Evolutionary conservation across 2,113 vertebrate genomes (phyloP).

Genomic region (Conger conger): DNA sequence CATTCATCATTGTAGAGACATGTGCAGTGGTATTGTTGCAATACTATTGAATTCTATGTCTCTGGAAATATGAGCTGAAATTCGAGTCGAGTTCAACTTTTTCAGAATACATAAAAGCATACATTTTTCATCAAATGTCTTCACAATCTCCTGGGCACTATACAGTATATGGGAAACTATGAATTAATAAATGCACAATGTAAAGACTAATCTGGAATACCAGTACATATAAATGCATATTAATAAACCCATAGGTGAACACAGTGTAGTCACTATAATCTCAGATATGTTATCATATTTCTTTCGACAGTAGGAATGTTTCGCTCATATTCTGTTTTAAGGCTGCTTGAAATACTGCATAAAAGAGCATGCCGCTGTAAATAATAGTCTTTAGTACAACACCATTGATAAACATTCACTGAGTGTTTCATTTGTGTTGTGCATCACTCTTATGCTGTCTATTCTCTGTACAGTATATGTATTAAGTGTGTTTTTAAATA

Average conservation of each 20-base stretch:
- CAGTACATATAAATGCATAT: neutral
- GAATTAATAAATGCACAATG: neutral
- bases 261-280: neutral
- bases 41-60: neutral
- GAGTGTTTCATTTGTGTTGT: conserved; percentile 48
- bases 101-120: neutral
- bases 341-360: neutral
- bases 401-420: conserved; percentile 40
- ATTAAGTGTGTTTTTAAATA: conserved; percentile 41
- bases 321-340: neutral
- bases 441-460: neutral
- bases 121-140: neutral
- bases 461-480: conserved; percentile 33
- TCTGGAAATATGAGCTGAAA: neutral
- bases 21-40: neutral
- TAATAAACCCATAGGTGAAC: neutral
- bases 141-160: neutral
- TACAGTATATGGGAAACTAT: neutral
- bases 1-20: neutral
- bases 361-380: neutral
- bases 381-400: conserved; percentile 29
- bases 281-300: neutral
- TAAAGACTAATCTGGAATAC: neutral
- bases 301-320: neutral
- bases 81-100: neutral